phyloP scores from a whole-genome alignment of 2,888 invertebrate genomes.

The Darwinula stevensoni region DNA sequence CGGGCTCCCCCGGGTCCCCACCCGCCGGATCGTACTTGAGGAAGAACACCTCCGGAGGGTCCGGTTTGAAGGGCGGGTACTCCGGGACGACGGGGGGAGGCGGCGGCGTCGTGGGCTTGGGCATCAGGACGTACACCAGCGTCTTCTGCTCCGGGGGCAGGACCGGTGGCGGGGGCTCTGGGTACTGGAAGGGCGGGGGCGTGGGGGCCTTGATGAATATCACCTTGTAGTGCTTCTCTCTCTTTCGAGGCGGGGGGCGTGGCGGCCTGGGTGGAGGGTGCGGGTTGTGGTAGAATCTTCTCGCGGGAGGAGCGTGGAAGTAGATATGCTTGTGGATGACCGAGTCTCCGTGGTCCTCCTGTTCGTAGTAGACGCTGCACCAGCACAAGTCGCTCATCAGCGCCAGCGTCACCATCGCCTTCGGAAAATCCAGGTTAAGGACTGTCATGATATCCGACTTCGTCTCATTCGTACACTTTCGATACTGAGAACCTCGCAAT shows the following conservation, averaged over 20 bases:
- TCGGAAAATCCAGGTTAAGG: no score
- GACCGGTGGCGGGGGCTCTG: constrained; percentile 44
- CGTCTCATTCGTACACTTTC: no score
- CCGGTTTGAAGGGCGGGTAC: constrained; percentile 8
- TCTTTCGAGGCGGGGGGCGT: constrained; percentile 48
- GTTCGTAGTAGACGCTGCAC: no score
- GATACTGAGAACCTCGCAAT: no score
- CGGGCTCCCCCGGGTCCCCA: no score
- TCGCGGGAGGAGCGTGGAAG: constrained; percentile 65
- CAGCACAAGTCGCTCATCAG: no score
- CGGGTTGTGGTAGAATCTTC: constrained; percentile 42
- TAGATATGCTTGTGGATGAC: constrained; percentile 41
- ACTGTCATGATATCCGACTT: no score
- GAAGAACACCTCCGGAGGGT: constrained; percentile 9
- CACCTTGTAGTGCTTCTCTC: constrained; percentile 56
- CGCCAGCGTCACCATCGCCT: no score
- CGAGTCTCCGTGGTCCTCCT: neutral
- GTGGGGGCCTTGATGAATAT: constrained; percentile 63
- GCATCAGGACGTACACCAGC: constrained; percentile 54
- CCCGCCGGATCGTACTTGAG: constrained; percentile 9
- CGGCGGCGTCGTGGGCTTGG: constrained; percentile 35
- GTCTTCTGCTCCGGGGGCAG: constrained; percentile 69
- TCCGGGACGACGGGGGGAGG: constrained; percentile 7
- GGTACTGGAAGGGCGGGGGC: constrained; percentile 46
- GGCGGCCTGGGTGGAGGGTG: constrained; percentile 31